Conservation (phyloP, 2,113 vertebrate genomes). For the Crotalus horridus region DNA sequence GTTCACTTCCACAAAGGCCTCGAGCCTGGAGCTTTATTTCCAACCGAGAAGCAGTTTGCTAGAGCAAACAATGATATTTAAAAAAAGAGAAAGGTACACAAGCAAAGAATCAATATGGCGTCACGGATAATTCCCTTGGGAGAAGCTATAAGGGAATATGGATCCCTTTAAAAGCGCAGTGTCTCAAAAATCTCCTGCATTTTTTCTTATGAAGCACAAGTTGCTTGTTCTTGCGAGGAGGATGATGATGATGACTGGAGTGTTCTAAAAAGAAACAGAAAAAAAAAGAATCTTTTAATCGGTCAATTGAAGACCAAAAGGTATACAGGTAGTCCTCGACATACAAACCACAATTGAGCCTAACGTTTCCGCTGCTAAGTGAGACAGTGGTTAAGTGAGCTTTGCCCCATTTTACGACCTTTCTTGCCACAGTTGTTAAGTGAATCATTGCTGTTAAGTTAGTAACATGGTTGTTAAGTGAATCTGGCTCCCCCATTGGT, state of each 20-base stretch:
- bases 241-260: fast-evolving
- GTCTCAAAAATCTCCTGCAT: background rate
- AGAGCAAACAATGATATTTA: background rate
- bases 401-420: too few species aligned
- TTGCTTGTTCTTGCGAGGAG: fast-evolving
- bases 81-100: background rate
- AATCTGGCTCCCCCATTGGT: too few species aligned
- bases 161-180: background rate
- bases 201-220: background rate
- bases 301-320: background rate
- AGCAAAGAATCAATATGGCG: background rate
- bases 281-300: background rate
- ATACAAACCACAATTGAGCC: background rate
- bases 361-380: fast-evolving
- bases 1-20: background rate
- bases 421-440: too few species aligned
- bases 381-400: too few species aligned
- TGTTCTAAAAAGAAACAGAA: background rate
- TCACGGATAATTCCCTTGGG: background rate
- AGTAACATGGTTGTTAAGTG: too few species aligned
- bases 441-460: too few species aligned
- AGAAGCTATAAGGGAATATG: background rate
- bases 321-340: background rate
- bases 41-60: background rate
- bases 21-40: background rate